Base-by-base conservation (phyloP, 2,797 vertebrate species). In the Salarias fasciatus region DNA sequence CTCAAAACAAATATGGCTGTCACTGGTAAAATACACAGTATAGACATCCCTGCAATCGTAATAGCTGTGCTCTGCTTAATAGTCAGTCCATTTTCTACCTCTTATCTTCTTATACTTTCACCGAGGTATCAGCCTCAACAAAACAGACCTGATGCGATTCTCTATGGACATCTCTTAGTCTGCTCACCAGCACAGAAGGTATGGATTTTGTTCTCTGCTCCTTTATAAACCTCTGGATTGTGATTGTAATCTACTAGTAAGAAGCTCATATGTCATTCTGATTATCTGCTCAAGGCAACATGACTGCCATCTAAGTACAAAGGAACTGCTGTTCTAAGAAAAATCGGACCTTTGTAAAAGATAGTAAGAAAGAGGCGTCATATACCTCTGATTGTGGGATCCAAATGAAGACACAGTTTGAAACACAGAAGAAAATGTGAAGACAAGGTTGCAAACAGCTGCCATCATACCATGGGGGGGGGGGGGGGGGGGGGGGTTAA, bases 1-100 rank as follows among this genome's bases (percentile, higher is more conserved):
- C 47, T 49, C 11, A n/a, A 7, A 46, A 24, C 11, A 59, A 75
- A 59, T 72, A 11, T 30, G 40, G 63, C 29, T 53, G 11, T 35
- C 14, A 31, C 7, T 42, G 38, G 13, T 58, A 33, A 62, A 57
- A 69, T 47, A 44, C 30, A 41, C 18, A 65, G 15, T 8, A 15
- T 45, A 59, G 37, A 35, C 38, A 43, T 11, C 9, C 29, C 47
- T 53, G 53, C 28, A 42, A 37, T 51, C 33, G 6, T 49, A 8
- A 42, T 62, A 35, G 41, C 35, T 18, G 14, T 15, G 30, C 43
- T 40, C 35, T 28, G 11, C 12, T 3, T 46, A 50, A 75, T 58
- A 29, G 57, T 35, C 14, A 40, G n/a, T 58, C 50, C 24, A 46
- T 66, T 75, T 55, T 29, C 37, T 52, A 37, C 13, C 12, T 44